These are phyloP conservation scores for Ophion obscuratus DNA, from an alignment of 2,888 invertebrate genomes.

Conservation along the genomic window DNA sequence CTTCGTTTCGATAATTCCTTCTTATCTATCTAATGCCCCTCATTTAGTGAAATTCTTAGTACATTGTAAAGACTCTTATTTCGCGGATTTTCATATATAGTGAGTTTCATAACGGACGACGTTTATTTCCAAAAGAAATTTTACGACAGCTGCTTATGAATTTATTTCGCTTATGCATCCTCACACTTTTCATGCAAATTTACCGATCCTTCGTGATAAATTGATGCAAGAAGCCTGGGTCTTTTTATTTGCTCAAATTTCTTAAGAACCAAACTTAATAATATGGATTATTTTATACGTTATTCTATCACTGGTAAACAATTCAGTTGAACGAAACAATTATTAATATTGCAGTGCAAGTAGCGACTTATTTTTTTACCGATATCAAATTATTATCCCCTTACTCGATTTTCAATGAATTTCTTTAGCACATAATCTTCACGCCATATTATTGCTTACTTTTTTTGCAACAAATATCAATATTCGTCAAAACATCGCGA, in stretches of 20 bases:
- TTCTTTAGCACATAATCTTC: no score
- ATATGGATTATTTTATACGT: neutral
- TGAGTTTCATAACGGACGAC: constrained; percentile 25
- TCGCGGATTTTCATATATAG: constrained; percentile 31
- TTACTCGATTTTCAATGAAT: no score
- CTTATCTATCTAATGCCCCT: constrained; percentile 55
- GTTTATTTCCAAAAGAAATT: neutral
- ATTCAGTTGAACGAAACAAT: no score
- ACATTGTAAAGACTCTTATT: constrained; percentile 26
- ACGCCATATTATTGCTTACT: neutral
- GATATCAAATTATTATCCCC: no score
- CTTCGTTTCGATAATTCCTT: constrained; percentile 23
- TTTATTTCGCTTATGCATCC: neutral
- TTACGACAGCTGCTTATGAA: neutral
- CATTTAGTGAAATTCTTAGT: constrained; percentile 38
- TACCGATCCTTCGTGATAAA: neutral
- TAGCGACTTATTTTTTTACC: no score
- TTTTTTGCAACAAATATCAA: neutral
- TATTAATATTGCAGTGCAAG: no score
- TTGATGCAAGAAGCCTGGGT: neutral
- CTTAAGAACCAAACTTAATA: neutral
- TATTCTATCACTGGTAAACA: neutral
- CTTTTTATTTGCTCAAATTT: neutral
- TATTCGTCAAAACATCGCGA: neutral
- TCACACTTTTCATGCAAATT: neutral